phyloP scores from a whole-genome alignment of 2,888 invertebrate genomes.

The Ferdinandea cuprea region DNA sequence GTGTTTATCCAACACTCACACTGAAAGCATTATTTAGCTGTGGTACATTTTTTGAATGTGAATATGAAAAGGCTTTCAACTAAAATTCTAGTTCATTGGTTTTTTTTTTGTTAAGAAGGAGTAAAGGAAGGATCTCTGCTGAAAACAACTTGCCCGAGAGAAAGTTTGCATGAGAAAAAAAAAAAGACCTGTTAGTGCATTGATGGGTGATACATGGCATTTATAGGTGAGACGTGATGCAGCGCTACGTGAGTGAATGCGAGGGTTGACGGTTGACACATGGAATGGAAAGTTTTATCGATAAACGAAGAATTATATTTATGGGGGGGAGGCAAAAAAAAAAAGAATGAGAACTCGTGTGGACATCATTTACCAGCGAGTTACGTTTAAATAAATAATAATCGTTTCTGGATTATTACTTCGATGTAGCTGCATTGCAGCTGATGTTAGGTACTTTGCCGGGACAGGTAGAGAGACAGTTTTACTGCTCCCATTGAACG shows the following conservation, averaged over 20 bases:
- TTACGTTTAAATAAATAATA: slow-evolving; percentile 16
- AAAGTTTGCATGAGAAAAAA: neutral
- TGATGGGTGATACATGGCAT: slow-evolving; percentile 52
- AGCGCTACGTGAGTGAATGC: slow-evolving; percentile 18
- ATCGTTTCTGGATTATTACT: neutral
- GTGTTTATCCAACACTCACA: slow-evolving; percentile 60
- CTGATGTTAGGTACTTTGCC: slow-evolving; percentile 1
- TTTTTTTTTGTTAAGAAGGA: neutral
- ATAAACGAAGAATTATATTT: neutral
- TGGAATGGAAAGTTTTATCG: slow-evolving; percentile 37
- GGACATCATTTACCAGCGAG: slow-evolving; percentile 2
- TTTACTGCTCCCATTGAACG: too few relatives aligned
- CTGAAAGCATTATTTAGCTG: slow-evolving; percentile 10
- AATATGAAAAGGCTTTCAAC: slow-evolving; percentile 51
- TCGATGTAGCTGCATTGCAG: too few relatives aligned
- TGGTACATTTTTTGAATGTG: slow-evolving; percentile 41
- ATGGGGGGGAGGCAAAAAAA: too few relatives aligned
- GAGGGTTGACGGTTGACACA: neutral
- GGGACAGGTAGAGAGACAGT: neutral
- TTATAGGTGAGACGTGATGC: slow-evolving; percentile 63
- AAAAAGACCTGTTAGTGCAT: slow-evolving; percentile 26
- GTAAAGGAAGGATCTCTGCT: neutral
- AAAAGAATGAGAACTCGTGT: slow-evolving; percentile 14
- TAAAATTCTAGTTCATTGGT: slow-evolving; percentile 30
- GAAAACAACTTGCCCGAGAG: neutral